These are phyloP conservation scores for Peromyscus maniculatus DNA, from an alignment of 2,113 vertebrate species.

Conservation along the genomic window DNA sequence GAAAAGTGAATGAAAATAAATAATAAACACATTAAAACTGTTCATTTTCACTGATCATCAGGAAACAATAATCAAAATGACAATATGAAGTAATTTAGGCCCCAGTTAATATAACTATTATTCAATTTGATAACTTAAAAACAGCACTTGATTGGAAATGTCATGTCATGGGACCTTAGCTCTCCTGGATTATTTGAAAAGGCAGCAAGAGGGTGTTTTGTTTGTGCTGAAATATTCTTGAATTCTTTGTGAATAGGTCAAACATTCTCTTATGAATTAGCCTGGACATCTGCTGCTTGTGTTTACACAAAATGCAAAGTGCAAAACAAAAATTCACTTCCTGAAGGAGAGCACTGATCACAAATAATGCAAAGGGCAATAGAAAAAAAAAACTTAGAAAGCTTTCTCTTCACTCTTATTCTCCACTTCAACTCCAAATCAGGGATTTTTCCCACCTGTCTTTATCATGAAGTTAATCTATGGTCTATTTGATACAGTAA, in stretches of 20 bases:
- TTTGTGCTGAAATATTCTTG: constrained; percentile 8
- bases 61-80: neutral
- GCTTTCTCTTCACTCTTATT: neutral
- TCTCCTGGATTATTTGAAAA: constrained; percentile 13
- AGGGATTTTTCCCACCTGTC: neutral
- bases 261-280: neutral
- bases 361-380: constrained; percentile 2
- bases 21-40: neutral
- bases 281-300: neutral
- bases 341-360: neutral
- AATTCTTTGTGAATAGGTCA: constrained; percentile 51
- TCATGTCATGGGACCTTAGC: neutral
- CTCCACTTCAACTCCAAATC: neutral
- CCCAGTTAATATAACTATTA: neutral
- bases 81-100: neutral
- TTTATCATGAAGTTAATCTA: neutral
- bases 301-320: constrained; percentile 70
- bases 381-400: neutral
- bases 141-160: neutral
- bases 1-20: neutral
- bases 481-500: neutral
- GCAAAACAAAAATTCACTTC: constrained; percentile 53
- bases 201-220: neutral
- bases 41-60: neutral
- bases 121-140: neutral